Evolutionary conservation across 2,797 vertebrate genomes (phyloP).

Genomic region (Delichon dasypus): DNA sequence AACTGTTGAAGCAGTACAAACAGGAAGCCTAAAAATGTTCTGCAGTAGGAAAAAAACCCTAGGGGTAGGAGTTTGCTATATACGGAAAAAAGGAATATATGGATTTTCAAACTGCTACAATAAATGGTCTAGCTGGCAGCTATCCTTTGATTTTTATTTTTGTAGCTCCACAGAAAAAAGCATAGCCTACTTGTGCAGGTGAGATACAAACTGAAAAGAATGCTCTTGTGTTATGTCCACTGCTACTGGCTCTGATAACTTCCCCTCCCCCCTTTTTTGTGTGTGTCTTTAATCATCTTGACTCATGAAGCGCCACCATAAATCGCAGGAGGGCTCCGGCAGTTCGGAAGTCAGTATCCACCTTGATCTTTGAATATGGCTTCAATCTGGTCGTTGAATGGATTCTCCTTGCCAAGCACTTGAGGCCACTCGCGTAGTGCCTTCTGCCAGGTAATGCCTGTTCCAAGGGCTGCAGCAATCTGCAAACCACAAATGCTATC

Average conservation of each 20-base stretch:
- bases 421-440: conserved; percentile 57
- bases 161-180: background rate
- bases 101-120: background rate
- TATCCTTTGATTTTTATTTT: conserved; percentile 12
- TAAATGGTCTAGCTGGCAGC: background rate
- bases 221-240: background rate
- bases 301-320: fast-evolving
- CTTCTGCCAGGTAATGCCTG: conserved; percentile 73
- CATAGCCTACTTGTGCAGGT: background rate
- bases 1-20: background rate
- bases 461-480: conserved; percentile 66
- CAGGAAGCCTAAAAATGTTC: background rate
- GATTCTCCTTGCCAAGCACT: conserved; percentile 77
- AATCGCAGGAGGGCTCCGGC: fast-evolving
- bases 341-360: conserved; percentile 57
- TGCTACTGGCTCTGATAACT: background rate
- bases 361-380: conserved; percentile 77
- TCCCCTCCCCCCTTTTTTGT: background rate
- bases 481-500: conserved; percentile 4
- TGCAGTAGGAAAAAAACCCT: fast-evolving
- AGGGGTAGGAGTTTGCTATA: background rate
- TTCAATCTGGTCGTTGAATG: conserved; percentile 74
- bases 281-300: background rate
- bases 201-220: background rate
- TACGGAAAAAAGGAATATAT: background rate